These are phyloP conservation scores for Lepidochrysops patricia DNA, from an alignment of 2,888 invertebrate genomes.

Conservation along the genomic window DNA sequence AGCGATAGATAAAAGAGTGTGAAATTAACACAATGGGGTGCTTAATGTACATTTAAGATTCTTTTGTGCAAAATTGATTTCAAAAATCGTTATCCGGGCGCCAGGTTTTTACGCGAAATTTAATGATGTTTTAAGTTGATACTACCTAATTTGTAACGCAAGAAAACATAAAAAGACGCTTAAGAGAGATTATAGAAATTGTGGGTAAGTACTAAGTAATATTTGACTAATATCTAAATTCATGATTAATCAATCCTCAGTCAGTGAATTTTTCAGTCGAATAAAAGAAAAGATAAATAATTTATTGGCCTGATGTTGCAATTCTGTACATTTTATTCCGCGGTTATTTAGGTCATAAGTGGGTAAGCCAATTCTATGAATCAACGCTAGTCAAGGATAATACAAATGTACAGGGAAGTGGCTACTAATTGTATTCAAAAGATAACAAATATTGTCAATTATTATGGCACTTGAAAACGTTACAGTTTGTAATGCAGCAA, in stretches of 20 bases:
- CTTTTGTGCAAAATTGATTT: constrained; percentile 45
- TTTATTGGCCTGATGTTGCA: too few species aligned
- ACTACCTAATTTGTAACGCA: constrained; percentile 11
- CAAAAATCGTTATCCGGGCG: constrained; percentile 38
- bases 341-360: neutral
- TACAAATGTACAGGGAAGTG: constrained; percentile 1
- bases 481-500: neutral
- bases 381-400: neutral
- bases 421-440: constrained; percentile 3
- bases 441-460: constrained; percentile 3
- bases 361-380: neutral
- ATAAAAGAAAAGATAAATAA: too few species aligned
- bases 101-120: constrained; percentile 12
- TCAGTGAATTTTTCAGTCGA: too few species aligned
- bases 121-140: constrained; percentile 27
- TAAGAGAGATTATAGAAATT: too few species aligned
- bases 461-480: constrained; percentile 12
- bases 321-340: neutral
- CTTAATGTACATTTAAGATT: constrained; percentile 30
- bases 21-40: constrained; percentile 37
- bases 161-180: neutral
- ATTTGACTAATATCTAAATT: too few species aligned
- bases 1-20: constrained; percentile 33
- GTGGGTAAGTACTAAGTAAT: too few species aligned
- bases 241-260: too few species aligned